phyloP scores from a whole-genome alignment of 1,140 invertebrate genomes.

The Agraylea sexmaculata region DNA sequence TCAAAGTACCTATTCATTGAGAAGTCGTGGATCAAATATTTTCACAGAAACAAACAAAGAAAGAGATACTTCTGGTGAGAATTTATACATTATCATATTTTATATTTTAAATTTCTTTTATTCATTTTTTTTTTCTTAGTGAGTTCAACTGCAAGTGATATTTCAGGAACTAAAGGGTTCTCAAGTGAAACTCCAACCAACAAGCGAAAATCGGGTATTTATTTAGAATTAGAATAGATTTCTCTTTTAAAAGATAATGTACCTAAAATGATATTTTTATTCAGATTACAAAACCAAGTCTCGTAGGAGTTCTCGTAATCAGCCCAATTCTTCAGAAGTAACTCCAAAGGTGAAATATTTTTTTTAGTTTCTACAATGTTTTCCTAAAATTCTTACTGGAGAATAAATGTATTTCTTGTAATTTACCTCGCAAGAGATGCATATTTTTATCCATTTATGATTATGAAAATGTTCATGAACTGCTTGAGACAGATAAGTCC shows the following conservation, averaged over 20 bases:
- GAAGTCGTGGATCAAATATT: slow-evolving; percentile 6
- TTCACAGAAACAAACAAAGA: slow-evolving; percentile 2
- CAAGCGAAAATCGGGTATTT: neutral
- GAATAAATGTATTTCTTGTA: too few relatives aligned
- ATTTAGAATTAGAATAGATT: neutral
- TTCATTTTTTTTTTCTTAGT: slow-evolving; percentile 12
- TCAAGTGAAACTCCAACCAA: slow-evolving; percentile 3
- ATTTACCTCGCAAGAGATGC: too few relatives aligned
- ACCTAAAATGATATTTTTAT: slow-evolving; percentile 3
- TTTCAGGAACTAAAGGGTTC: slow-evolving; percentile 6
- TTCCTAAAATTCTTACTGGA: too few relatives aligned
- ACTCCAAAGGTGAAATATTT: too few relatives aligned
- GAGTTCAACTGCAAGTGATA: slow-evolving; percentile 18
- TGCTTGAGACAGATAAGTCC: too few relatives aligned
- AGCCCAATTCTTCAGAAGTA: too few relatives aligned
- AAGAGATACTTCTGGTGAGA: slow-evolving; percentile 10
- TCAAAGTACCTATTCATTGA: slow-evolving; percentile 12
- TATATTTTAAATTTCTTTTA: neutral
- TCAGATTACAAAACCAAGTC: slow-evolving; percentile 9
- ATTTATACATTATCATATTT: neutral
- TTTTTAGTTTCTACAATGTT: too few relatives aligned
- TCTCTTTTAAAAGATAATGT: neutral
- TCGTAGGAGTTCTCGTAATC: slow-evolving; percentile 10
- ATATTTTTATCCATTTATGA: too few relatives aligned
- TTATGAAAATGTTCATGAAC: too few relatives aligned